A percentile compares a stretch with the other conserved stretches of the same genome.
Evolutionary conservation across 2,888 invertebrate genomes (phyloP).

Genomic region (Epinotia demarniana): DNA sequence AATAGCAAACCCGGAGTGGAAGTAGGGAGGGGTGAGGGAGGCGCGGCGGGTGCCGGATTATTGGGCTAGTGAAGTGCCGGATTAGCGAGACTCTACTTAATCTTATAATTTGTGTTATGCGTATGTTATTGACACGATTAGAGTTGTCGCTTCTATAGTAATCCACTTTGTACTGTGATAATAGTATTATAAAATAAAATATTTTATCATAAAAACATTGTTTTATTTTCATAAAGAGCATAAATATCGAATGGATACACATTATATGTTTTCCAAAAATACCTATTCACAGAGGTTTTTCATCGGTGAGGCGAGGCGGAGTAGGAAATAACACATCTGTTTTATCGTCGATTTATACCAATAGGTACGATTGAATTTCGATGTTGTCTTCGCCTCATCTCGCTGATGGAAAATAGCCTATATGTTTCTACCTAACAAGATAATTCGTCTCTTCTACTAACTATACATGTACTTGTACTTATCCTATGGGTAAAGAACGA

Average conservation of each 20-base stretch:
- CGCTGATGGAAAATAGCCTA: not conserved
- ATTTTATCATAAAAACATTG: slow-evolving; percentile 13
- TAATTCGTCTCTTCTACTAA: not conserved
- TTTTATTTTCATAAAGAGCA: slow-evolving; percentile 14
- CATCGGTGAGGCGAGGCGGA: not conserved
- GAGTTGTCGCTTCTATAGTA: slow-evolving; percentile 1
- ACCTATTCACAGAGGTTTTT: not conserved
- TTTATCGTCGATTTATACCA: too few species aligned
- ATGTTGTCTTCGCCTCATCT: not conserved
- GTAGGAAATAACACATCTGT: too few species aligned
- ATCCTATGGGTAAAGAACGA: too few species aligned
- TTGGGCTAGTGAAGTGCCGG: too few species aligned
- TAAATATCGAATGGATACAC: not conserved
- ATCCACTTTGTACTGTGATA: slow-evolving; percentile 53
- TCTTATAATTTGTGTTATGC: not conserved
- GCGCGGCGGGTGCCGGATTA: too few species aligned
- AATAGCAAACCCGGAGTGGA: too few species aligned
- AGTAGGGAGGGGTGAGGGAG: too few species aligned
- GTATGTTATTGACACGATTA: not conserved
- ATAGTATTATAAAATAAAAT: slow-evolving; percentile 44
- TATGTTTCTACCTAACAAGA: not conserved
- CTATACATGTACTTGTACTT: too few species aligned
- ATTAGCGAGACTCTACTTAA: too few species aligned
- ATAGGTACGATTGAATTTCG: not conserved
- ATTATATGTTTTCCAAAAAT: not conserved